These are phyloP conservation scores for Tetragonisca angustula DNA, from an alignment of 2,888 invertebrate species.

Conservation along the genomic window DNA sequence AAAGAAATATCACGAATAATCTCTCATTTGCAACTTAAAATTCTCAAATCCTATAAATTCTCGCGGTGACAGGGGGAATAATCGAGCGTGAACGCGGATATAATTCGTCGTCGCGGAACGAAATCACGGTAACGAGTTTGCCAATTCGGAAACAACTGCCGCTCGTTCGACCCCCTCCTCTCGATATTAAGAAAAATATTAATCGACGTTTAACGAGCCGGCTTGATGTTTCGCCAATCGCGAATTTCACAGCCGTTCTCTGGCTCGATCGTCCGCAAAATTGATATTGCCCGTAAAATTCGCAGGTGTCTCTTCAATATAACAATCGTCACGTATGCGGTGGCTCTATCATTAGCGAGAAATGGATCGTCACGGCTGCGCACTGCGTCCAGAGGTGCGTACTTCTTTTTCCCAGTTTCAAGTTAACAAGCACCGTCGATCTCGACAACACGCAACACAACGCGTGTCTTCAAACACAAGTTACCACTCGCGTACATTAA, in stretches of 20 bases:
- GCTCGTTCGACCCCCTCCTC: background rate
- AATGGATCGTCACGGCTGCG: conserved; percentile 73
- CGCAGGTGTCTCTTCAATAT: conserved; percentile 76
- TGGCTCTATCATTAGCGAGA: conserved; percentile 71
- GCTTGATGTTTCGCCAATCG: conserved; percentile 11
- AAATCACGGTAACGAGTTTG: conserved; percentile 6
- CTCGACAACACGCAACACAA: background rate
- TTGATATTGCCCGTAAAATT: conserved; percentile 44
- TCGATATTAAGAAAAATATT: background rate
- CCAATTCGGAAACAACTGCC: background rate
- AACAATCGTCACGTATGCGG: conserved; percentile 73
- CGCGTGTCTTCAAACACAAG: background rate
- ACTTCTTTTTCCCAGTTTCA: conserved; percentile 7
- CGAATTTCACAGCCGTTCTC: conserved; percentile 4
- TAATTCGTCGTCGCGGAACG: conserved; percentile 1
- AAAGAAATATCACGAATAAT: background rate
- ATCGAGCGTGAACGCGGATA: conserved; percentile 1
- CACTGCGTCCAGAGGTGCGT: conserved; percentile 71
- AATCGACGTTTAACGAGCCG: background rate
- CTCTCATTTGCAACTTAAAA: background rate
- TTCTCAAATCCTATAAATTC: background rate
- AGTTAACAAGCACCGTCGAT: conserved; percentile 6
- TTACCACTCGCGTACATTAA: background rate
- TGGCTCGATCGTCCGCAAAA: conserved; percentile 34
- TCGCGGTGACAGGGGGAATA: background rate